Percentiles rank a stretch among this genome's conserved stretches.
These are phyloP conservation scores for Premnoplex brunnescens DNA, from an alignment of 2,797 vertebrate species.

Conservation along the genomic window DNA sequence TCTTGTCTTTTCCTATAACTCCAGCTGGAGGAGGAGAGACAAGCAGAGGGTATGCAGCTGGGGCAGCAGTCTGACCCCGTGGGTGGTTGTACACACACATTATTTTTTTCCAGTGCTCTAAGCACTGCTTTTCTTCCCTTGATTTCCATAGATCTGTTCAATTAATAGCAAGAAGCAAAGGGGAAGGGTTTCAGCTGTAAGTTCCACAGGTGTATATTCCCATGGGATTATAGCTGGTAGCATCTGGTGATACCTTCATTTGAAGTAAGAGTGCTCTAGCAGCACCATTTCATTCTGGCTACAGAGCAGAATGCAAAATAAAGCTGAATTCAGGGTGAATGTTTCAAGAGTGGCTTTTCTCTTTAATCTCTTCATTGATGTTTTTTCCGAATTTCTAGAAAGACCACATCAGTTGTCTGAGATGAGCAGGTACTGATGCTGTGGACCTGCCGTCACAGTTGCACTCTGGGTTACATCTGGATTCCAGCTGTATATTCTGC, in stretches of 20 bases:
- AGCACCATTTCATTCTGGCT: neutral
- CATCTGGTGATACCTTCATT: neutral
- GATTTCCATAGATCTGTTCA: neutral
- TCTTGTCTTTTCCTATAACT: neutral
- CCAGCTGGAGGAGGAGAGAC: neutral
- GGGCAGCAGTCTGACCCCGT: rapidly evolving
- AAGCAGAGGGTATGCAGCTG: neutral
- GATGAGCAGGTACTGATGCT: rapidly evolving
- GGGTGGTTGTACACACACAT: rapidly evolving
- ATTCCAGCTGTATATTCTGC: neutral
- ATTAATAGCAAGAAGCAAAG: neutral
- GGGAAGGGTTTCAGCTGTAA: neutral
- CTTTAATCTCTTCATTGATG: neutral
- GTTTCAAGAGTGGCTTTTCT: neutral
- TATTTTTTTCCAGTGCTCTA: neutral
- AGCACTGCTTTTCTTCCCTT: neutral
- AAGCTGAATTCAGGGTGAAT: neutral
- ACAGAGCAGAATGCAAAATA: neutral
- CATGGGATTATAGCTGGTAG: neutral
- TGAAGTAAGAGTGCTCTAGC: neutral
- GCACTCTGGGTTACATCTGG: neutral
- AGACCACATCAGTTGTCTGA: neutral
- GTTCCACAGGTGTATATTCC: neutral
- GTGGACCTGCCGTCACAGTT: neutral
- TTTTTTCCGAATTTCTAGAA: neutral